phyloP scores from a whole-genome alignment of 2,113 vertebrate genomes.

The Coturnix japonica region DNA sequence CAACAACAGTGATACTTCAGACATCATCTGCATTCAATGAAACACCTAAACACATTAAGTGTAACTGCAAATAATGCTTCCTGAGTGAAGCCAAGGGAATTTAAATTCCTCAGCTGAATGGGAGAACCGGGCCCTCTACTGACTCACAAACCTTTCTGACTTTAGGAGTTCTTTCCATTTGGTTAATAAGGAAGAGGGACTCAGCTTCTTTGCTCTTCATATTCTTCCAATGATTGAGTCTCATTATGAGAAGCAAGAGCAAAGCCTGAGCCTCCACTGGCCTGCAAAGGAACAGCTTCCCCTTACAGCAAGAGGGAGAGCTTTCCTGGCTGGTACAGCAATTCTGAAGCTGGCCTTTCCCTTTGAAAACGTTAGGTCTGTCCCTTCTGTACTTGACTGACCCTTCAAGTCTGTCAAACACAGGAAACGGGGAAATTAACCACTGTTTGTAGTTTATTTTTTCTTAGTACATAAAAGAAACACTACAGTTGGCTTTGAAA shows the following conservation, averaged over 20 bases:
- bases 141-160: not conserved
- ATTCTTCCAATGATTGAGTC: not conserved
- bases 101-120: not conserved
- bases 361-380: not conserved
- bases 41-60: not conserved
- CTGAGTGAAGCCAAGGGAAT: not conserved
- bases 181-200: not conserved
- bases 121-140: not conserved
- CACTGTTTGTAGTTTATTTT: not conserved
- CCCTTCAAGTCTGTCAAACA: not conserved
- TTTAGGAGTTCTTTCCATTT: not conserved
- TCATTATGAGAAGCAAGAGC: no score
- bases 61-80: no score
- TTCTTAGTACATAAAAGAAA: not conserved
- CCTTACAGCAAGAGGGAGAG: not conserved
- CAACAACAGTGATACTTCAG: not conserved
- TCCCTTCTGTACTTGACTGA: not conserved
- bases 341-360: not conserved
- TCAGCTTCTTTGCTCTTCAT: not conserved
- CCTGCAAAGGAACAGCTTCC: not conserved
- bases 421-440: not conserved
- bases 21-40: accelerated
- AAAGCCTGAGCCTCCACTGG: not conserved
- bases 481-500: not conserved
- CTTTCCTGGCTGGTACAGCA: not conserved